Base-by-base conservation (phyloP, 2,113 vertebrate genomes). In the Anarrhichthys ocellatus region DNA sequence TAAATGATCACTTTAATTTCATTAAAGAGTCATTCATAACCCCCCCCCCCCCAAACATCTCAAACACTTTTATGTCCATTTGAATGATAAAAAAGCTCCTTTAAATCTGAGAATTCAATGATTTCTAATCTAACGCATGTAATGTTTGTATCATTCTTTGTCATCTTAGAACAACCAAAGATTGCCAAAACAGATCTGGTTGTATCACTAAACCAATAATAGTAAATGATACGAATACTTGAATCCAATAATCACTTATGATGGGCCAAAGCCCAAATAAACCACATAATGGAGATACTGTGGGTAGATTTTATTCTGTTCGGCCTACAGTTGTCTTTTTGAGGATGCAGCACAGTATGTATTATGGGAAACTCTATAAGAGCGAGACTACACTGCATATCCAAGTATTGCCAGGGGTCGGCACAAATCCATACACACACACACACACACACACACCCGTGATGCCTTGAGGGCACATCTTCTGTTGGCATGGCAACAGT, bases 401-500 rank as follows among this genome's bases (percentile, higher is more conserved):
- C 27, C 32, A 63, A 63, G 54, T 18, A 54, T 65, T 24, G 34
- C 56, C 59, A 62, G 32, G 20, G 11, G 71, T 68, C 76, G 73
- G 54, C 66, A 46, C 38, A 9, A 4, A 52, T 27, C 34, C 56
- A 7, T 13, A 29, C 78, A 67, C n/a, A 59, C 50, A 8, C 56
- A 6, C n/a, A 59, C 50, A 8, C 56, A 6, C 9, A 29, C 78
- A 67, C n/a, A 59, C 50, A 9, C 22, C 3, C 5, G 36, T 64
- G 62, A 54, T 24, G 73, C 73, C 58, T 52, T 50, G 63, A 61
- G 44, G 63, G 62, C 54, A 38, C 58, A n/a, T 80, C 73, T 29
- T 72, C 29, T 24, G 90, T 92, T 67, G 87, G 44, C 88, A 92
- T 92, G 86, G 90, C 70, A 94, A 92, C 90, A n/a, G 83, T 42